Conservation (phyloP, 2,888 invertebrate genomes). For the Lordiphosa andalusiaca region DNA sequence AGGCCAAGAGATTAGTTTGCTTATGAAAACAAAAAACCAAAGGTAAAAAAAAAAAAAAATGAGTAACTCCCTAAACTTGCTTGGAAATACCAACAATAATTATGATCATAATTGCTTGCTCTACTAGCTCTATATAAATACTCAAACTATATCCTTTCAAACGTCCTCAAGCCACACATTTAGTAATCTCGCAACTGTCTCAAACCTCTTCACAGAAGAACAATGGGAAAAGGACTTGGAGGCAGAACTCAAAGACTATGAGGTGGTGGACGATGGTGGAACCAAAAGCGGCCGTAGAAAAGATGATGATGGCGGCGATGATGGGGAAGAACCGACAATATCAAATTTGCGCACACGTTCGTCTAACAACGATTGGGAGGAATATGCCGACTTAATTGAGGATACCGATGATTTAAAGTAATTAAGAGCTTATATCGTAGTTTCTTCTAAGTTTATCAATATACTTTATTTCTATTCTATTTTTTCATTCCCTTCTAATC, state of each 20-base stretch:
- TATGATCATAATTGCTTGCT: constrained; percentile 52
- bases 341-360: constrained; percentile 79
- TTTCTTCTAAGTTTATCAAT: constrained; percentile 80
- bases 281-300: constrained; percentile 40
- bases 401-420: constrained; percentile 81
- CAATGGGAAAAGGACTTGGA: constrained; percentile 98
- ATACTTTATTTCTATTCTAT: constrained; percentile 55
- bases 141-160: constrained; percentile 13
- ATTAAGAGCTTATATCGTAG: constrained; percentile 81
- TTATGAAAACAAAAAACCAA: too few species aligned
- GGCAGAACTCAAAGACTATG: constrained; percentile 96
- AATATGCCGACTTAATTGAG: constrained; percentile 80
- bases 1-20: constrained; percentile 46
- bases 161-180: constrained; percentile 56
- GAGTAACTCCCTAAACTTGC: constrained; percentile 59
- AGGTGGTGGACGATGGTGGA: constrained; percentile 87
- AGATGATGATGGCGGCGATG: constrained; percentile 40
- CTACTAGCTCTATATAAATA: constrained; percentile 38
- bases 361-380: constrained; percentile 80
- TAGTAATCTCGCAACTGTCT: constrained; percentile 43
- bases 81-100: constrained; percentile 51
- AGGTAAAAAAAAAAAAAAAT: constrained; percentile 53
- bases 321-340: constrained; percentile 77
- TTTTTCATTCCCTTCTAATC: constrained; percentile 62
- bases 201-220: constrained; percentile 83